Evolutionary conservation across 2,113 vertebrate species (phyloP), one percentile per base, ranked within the genome.

Genomic region (Potamarius usumacintae): DNA sequence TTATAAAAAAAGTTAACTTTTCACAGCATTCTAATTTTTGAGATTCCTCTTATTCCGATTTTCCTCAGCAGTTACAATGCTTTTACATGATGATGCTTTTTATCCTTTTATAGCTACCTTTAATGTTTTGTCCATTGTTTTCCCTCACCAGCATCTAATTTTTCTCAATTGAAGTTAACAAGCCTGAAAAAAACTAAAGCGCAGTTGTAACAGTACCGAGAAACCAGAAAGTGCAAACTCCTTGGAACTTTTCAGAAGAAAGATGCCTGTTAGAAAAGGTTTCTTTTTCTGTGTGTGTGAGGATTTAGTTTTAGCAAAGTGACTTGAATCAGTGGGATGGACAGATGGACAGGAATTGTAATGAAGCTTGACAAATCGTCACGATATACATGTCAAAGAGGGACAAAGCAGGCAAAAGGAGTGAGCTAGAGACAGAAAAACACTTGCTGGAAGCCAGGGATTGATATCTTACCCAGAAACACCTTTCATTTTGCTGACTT

Each of bases 401-500:
- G 27, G 52, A 69, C 27, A 52, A 2, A 5, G 27, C 18, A 2
- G 12, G 12, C 6, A 79, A 57, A 60, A 60, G 34, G 27, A 34
- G 30, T 1, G 17, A 48, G n/a, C 85, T 30, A 2, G 48, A 79
- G 55, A 6, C 34, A 58, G 34, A 42, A 63, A 65, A 79, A 55
- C 30, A 82, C 57, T 82, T 2, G 1, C 4, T 82, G 79, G 48
- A 2, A 25, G 79, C 18, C 5, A 1, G 52, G 72, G 52, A 63
- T 57, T 27, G 76, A 77, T 55, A 34, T 85, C 90, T 95, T 94
- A 97, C 97, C 96, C 96, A 85, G 92, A 92, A 0, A 94, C 90
- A 0, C 92, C 93, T 0, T 95, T 95, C 34, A 83, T 96, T 93
- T 96, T 97, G 94, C 95, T 94, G 91, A 98, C 97, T 0, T 98